Conservation (phyloP, 2,113 vertebrate genomes). For the Corydoras maculifer region DNA sequence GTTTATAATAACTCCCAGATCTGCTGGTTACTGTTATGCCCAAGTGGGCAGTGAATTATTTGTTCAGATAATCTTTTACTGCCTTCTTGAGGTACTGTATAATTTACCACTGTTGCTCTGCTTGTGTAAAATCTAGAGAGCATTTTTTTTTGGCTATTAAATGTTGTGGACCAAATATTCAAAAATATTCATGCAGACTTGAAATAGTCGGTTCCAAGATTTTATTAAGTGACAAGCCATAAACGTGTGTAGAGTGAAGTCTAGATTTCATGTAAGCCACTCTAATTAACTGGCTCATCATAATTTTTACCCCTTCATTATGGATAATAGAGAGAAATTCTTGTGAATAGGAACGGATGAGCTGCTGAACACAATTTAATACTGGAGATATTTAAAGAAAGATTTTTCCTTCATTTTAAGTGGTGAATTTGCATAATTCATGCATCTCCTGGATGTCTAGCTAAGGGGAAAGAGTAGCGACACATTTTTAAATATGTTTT, state of each 20-base stretch:
- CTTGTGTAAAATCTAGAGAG: background rate
- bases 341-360: conserved; percentile 59
- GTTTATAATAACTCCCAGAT: conserved; percentile 18
- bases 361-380: conserved; percentile 62
- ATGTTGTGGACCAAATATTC: background rate
- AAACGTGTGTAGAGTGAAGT: conserved; percentile 18
- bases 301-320: conserved; percentile 53
- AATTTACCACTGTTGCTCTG: background rate
- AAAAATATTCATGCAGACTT: conserved; percentile 25
- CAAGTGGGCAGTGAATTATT: conserved; percentile 18
- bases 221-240: conserved; percentile 32
- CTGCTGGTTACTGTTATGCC: conserved; percentile 4
- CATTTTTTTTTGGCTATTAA: conserved; percentile 6
- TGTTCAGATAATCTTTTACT: conserved; percentile 14
- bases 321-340: conserved; percentile 58
- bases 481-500: conserved; percentile 43
- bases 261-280: no score
- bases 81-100: background rate
- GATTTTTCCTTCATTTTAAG: conserved; percentile 54
- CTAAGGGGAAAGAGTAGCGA: conserved; percentile 26
- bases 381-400: conserved; percentile 60
- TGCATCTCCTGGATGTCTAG: conserved; percentile 36
- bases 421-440: conserved; percentile 66
- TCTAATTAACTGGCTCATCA: conserved; percentile 42
- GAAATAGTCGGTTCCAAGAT: conserved; percentile 30